Evolutionary conservation across 1,140 invertebrate species (phyloP).

Genomic region (Ostrea denselamellosa): DNA sequence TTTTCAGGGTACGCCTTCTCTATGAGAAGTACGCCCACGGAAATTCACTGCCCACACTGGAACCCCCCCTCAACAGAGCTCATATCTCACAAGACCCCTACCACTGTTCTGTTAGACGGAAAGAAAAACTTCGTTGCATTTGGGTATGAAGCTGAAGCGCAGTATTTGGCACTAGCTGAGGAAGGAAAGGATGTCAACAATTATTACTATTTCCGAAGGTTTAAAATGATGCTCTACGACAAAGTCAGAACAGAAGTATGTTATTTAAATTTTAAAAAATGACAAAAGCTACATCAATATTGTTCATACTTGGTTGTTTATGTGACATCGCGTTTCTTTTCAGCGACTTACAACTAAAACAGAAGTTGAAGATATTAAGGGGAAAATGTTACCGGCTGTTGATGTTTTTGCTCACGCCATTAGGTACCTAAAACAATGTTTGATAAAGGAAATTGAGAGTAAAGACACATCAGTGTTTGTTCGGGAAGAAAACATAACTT

Average conservation of each 20-base stretch:
- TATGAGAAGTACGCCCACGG: not conserved
- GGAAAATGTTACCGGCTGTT: not conserved
- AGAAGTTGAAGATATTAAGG: not conserved
- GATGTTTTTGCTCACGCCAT: slow-evolving; percentile 3
- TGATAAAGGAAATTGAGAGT: not conserved
- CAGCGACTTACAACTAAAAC: not conserved
- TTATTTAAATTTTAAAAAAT: not conserved
- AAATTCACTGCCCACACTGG: slow-evolving; percentile 20
- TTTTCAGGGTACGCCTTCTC: slow-evolving; percentile 34
- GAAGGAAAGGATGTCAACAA: not conserved
- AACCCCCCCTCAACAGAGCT: not conserved
- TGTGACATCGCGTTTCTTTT: not conserved
- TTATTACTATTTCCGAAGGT: slow-evolving; percentile 48
- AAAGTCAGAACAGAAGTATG: not conserved
- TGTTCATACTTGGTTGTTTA: not conserved
- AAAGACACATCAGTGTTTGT: not conserved
- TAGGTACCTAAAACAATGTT: not conserved
- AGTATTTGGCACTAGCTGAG: slow-evolving; percentile 36
- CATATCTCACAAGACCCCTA: slow-evolving; percentile 36
- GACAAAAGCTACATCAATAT: not conserved
- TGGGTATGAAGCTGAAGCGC: slow-evolving; percentile 43
- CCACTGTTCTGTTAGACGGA: slow-evolving; percentile 24
- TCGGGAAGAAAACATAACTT: not conserved
- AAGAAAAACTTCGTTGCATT: slow-evolving; percentile 11
- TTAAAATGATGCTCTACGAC: slow-evolving; percentile 44